Conservation (phyloP, 2,113 vertebrate species). For the Saccopteryx leptura region DNA sequence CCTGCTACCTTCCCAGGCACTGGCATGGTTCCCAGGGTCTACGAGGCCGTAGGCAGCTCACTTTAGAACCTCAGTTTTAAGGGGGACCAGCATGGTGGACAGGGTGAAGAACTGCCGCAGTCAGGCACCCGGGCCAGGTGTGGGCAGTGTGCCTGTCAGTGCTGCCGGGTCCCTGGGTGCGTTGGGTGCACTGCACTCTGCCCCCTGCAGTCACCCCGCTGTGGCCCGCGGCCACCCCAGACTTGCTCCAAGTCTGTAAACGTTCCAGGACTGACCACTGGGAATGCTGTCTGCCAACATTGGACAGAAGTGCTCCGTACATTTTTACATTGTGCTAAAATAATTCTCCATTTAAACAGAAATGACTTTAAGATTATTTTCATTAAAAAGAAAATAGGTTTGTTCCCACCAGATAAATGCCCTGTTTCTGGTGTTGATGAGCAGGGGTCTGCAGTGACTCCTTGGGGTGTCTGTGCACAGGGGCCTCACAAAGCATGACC, state of each 20-base stretch:
- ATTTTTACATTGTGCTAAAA: not conserved
- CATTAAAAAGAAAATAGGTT: not conserved
- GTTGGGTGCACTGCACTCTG: rapidly evolving
- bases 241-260: too few species aligned
- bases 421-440: not conserved
- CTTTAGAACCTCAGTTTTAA: rapidly evolving
- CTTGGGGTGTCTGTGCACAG: too few species aligned
- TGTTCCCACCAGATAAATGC: not conserved
- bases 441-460: not conserved
- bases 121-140: rapidly evolving
- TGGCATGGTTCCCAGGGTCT: not conserved
- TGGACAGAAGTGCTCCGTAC: rapidly evolving
- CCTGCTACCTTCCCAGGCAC: rapidly evolving
- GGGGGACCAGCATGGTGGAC: rapidly evolving
- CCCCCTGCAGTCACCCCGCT: too few species aligned
- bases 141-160: too few species aligned
- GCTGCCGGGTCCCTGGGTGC: too few species aligned
- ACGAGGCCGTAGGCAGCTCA: too few species aligned
- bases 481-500: too few species aligned
- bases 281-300: rapidly evolving
- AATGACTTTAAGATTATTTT: not conserved
- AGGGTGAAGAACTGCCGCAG: too few species aligned
- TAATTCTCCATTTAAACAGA: not conserved
- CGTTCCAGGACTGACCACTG: rapidly evolving
- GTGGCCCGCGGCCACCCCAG: not conserved